These are phyloP conservation scores for Pyrocephalus nanus DNA, from an alignment of 2,797 vertebrate species.

Conservation along the genomic window DNA sequence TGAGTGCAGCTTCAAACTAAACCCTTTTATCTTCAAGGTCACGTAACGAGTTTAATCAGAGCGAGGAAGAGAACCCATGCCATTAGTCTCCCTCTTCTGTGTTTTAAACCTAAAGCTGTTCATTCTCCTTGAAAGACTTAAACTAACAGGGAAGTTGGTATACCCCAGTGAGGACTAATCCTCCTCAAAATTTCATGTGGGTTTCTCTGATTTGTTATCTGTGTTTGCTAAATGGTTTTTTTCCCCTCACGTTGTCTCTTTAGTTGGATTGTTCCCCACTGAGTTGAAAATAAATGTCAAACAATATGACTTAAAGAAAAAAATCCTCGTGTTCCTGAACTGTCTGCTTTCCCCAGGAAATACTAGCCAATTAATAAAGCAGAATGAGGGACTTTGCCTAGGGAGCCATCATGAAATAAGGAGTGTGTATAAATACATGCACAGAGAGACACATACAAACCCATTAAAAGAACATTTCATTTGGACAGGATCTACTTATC, in stretches of 20 bases:
- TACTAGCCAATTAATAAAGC: slow-evolving; percentile 39
- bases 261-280: neutral
- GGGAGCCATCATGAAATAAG: slow-evolving; percentile 26
- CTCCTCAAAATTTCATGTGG: neutral
- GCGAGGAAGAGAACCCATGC: neutral
- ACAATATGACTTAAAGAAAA: neutral
- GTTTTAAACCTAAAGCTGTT: slow-evolving; percentile 3
- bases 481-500: slow-evolving; percentile 31
- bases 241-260: neutral
- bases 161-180: slow-evolving; percentile 26
- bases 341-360: slow-evolving; percentile 23
- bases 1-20: neutral
- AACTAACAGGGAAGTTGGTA: neutral
- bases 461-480: slow-evolving; percentile 45
- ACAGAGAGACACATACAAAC: neutral
- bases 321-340: neutral
- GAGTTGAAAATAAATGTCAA: slow-evolving; percentile 33
- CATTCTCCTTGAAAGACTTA: neutral
- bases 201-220: neutral
- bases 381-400: slow-evolving; percentile 7
- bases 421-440: neutral
- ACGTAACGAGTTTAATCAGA: neutral
- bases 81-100: neutral
- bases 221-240: neutral
- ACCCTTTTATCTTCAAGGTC: slow-evolving; percentile 17